Conservation (phyloP, 2,888 invertebrate genomes). For the Caenorhabditis sp. region DNA sequence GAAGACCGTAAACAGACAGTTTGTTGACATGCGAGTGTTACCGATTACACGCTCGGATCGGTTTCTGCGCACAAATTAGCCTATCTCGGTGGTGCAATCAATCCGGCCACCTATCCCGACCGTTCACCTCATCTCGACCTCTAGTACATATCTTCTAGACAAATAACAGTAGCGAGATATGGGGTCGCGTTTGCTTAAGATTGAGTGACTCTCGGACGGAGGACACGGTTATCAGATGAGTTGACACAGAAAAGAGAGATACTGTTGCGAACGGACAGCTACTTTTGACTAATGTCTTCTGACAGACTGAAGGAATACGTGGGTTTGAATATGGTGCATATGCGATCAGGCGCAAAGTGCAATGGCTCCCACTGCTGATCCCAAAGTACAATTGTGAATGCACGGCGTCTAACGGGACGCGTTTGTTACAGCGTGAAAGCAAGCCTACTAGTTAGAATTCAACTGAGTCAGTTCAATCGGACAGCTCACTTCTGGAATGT, state of each 20-base stretch:
- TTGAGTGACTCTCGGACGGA: constrained; percentile 38
- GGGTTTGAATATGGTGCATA: too few species aligned
- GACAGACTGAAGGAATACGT: background rate
- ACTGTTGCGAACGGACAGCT: constrained; percentile 16
- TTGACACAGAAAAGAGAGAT: constrained; percentile 28
- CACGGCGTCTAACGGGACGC: too few species aligned
- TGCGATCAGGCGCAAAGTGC: too few species aligned
- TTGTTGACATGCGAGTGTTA: constrained; percentile 53
- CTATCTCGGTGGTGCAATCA: constrained; percentile 48
- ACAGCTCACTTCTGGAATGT: background rate
- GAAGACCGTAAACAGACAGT: constrained; percentile 18
- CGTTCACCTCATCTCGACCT: constrained; percentile 36
- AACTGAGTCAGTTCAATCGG: too few species aligned
- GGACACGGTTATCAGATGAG: constrained; percentile 52
- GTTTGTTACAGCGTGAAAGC: too few species aligned
- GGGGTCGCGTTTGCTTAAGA: constrained; percentile 45
- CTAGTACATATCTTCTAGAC: constrained; percentile 20
- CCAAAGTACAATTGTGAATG: too few species aligned
- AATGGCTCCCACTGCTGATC: too few species aligned
- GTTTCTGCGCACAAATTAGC: constrained; percentile 41
- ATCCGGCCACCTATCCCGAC: constrained; percentile 17
- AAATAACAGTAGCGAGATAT: constrained; percentile 29
- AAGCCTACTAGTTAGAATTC: too few species aligned
- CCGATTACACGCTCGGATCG: constrained; percentile 52
- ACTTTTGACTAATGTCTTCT: constrained; percentile 24